phyloP scores from a whole-genome alignment of 1,140 invertebrate species.

The Helicoverpa armigera region DNA sequence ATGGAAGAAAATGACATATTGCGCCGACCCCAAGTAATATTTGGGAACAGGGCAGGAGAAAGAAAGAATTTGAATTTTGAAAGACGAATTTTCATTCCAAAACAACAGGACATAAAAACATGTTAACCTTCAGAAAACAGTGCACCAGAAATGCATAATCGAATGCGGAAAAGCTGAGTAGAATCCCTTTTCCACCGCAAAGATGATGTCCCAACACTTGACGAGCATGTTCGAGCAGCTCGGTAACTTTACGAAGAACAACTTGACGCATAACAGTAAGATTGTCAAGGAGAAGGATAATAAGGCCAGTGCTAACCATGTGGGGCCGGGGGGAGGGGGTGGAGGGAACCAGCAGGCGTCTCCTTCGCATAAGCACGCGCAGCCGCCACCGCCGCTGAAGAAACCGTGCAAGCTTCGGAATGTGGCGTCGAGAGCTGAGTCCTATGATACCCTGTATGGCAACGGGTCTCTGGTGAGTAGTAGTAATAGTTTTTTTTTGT shows the following conservation, averaged over 20 bases:
- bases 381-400: constrained; percentile 77
- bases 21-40: too few species aligned
- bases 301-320: constrained; percentile 72
- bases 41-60: too few species aligned
- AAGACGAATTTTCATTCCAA: constrained; percentile 60
- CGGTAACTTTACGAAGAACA: constrained; percentile 86
- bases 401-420: constrained; percentile 84
- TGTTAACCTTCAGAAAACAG: constrained; percentile 7
- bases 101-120: neutral
- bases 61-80: too few species aligned
- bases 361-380: constrained; percentile 68
- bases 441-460: constrained; percentile 79
- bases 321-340: constrained; percentile 55
- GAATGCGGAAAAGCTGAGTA: constrained; percentile 64
- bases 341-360: constrained; percentile 69
- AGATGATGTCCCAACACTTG: constrained; percentile 85
- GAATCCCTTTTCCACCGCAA: constrained; percentile 53
- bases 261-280: constrained; percentile 81
- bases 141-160: constrained; percentile 59
- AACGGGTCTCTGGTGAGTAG: constrained; percentile 79
- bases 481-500: neutral
- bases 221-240: constrained; percentile 85
- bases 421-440: constrained; percentile 78
- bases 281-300: constrained; percentile 78
- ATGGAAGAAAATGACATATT: too few species aligned